Base-by-base conservation (phyloP, 2,888 invertebrate genomes). In the Tupiocoris notatus region DNA sequence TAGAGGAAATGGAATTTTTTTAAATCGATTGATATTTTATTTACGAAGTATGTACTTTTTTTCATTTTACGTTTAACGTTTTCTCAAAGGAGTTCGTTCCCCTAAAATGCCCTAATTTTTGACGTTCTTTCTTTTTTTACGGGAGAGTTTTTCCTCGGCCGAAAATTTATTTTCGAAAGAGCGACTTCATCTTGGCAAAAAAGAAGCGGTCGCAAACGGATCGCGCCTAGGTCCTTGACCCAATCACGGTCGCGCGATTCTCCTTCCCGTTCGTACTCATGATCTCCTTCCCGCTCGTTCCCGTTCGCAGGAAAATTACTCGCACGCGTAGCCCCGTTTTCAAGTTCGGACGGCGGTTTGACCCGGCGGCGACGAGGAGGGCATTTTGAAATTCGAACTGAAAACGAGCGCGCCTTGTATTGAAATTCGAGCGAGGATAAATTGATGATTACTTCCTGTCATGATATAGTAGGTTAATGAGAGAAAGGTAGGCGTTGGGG, bases 401-500 rank as follows among this genome's bases (percentile, higher is more conserved):
- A n/a, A n/a, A n/a, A n/a, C n/a, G n/a, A n/a, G n/a, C n/a, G n/a
- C n/a, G n/a, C n/a, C n/a, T n/a, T n/a, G n/a, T n/a, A n/a, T n/a
- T n/a, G 12, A 39, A 39, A 39, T 39, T 12, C 39, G 39, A 39
- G 39, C 39, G 12, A 12, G 39, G 12, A 39, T 3, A 59, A 59
- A 59, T 6, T 59, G 59, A 59, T 17, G 3, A 65, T 65, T 23
- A 24, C 25, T 65, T 65, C 23, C n/a, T 56, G 63, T 22, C 39
- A 3, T 39, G 12, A 39, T 39, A 18, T 63, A 75, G 75, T 75
- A 75, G 75, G 75, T 75, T 75, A 75, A 75, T 75, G 75, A 66
- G 75, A 59, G 25, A 65, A 59, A 59, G 20, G 59, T 39, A 39
- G 59, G 59, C 59, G 59, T 20, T 59, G 6, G 65, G 65, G 17